These are phyloP conservation scores for Fragum fragum DNA, from an alignment of 2,888 invertebrate genomes.

Conservation along the genomic window DNA sequence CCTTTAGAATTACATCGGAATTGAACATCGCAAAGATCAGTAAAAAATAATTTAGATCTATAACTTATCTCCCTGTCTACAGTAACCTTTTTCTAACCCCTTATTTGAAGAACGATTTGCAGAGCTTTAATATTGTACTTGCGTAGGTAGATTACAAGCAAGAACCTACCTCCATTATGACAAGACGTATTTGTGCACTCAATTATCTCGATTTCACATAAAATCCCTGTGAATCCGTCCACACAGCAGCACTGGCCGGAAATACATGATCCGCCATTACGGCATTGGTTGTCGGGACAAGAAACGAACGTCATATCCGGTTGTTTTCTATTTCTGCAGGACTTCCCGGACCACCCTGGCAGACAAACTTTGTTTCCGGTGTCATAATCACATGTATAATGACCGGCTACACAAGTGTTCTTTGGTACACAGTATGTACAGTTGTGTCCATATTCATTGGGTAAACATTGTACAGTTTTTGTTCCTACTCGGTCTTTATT, in stretches of 20 bases:
- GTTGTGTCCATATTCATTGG: constrained; percentile 53
- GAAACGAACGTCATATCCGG: constrained; percentile 34
- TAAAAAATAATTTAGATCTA: no score
- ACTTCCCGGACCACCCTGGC: constrained; percentile 46
- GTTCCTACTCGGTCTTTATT: neutral
- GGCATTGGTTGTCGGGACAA: constrained; percentile 61
- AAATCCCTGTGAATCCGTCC: constrained; percentile 54
- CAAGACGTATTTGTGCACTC: constrained; percentile 60
- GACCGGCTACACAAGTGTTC: constrained; percentile 57
- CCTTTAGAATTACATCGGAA: no score
- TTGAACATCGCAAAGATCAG: no score
- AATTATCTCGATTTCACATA: constrained; percentile 65
- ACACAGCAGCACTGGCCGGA: constrained; percentile 58
- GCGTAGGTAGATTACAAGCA: no score
- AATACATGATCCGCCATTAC: constrained; percentile 62
- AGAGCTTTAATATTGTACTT: no score
- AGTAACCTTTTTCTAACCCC: no score
- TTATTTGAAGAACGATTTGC: no score
- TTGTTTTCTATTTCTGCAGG: constrained; percentile 22
- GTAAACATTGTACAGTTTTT: constrained; percentile 21
- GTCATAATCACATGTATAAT: constrained; percentile 53
- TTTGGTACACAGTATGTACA: constrained; percentile 51
- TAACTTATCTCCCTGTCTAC: no score
- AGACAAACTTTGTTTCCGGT: constrained; percentile 54
- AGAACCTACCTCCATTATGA: constrained; percentile 54